These are phyloP conservation scores for Halocynthia aurantium DNA, from an alignment of 23 tunicate species.

Conservation along the genomic window DNA sequence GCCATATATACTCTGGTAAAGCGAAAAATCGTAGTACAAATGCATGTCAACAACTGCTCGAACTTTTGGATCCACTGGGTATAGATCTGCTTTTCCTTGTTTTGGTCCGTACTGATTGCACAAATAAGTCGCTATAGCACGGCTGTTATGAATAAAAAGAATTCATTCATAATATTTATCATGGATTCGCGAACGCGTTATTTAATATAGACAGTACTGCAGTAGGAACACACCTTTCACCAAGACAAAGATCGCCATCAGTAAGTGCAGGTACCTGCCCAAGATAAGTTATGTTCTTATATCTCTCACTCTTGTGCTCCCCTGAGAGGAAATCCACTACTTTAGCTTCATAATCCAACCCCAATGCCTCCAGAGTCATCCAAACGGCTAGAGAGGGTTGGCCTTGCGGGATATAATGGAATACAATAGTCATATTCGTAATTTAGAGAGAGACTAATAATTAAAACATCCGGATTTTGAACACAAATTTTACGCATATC, in stretches of 20 bases:
- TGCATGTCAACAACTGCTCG: constrained; percentile 43
- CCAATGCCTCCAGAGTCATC: constrained; percentile 20
- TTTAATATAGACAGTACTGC: too few relatives aligned
- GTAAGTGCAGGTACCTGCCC: constrained; percentile 3
- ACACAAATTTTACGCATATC: too few relatives aligned
- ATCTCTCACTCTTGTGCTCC: constrained; percentile 1
- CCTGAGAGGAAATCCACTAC: background rate
- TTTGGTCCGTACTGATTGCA: constrained; percentile 47
- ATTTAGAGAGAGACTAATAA: too few relatives aligned
- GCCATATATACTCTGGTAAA: background rate
- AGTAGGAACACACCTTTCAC: constrained; percentile 14
- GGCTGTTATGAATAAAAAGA: constrained; percentile 31
- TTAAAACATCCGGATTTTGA: too few relatives aligned
- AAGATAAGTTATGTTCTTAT: background rate
- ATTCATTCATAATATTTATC: background rate
- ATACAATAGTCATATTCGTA: constrained; percentile 4
- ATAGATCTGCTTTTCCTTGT: constrained; percentile 16
- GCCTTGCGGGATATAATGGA: constrained; percentile 7
- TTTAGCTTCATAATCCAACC: constrained; percentile 7
- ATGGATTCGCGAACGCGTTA: too few relatives aligned
- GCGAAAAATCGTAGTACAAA: constrained; percentile 28
- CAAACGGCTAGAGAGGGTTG: constrained; percentile 21
- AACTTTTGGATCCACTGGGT: constrained; percentile 34
- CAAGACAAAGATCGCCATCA: constrained; percentile 7
- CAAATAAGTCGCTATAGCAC: constrained; percentile 57